Base-by-base conservation (phyloP, 2,888 invertebrate species). In the Leptodirus hochenwartii region DNA sequence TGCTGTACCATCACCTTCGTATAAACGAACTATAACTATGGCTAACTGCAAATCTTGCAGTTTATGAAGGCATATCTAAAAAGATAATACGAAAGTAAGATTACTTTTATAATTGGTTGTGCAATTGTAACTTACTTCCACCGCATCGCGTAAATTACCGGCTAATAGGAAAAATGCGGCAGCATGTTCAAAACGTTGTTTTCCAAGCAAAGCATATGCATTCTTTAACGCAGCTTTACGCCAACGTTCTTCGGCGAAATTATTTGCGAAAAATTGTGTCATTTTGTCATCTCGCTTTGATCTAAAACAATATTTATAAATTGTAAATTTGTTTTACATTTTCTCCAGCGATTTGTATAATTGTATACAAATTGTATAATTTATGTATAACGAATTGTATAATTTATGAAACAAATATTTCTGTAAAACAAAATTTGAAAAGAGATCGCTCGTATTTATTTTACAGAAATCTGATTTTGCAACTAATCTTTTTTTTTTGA, bases 81-180 rank as follows among this genome's bases (percentile, higher is more conserved):
- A 34, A 31, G 30, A 33, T 36, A 38, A 32, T 12, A 27, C 3
- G 9, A 27, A 15, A 6, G 6, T 20, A 20, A 20, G 8, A 20
- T 20, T n/a, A 30, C 15, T 13, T 13, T 5, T 2, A 23, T 13
- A 31, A 23, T 20, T 29, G 15, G 10, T 13, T 23, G n/a, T n/a
- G 14, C 25, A 5, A 29, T 27, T n/a, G 3, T 15, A 5, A 8
- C 6, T 35, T 52, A 84, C 85, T 65, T 96, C 93, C 31, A 98
- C 69, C 4, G 96, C 96, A 56, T 98, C 98, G 43, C 84, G 78
- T 16, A 99, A 58, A 17, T 88, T 81, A 13, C 90, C 91, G 13
- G 90, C 95, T 4, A 99, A 61, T 30, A 99, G 62, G 58, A 99
- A 99, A 61, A 99, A 98, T 1, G 95, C 98, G 0, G 95, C 96